Evolutionary conservation across 1,140 invertebrate species (phyloP), one percentile per base, ranked within the genome.

Genomic region (Bemisia tabaci): DNA sequence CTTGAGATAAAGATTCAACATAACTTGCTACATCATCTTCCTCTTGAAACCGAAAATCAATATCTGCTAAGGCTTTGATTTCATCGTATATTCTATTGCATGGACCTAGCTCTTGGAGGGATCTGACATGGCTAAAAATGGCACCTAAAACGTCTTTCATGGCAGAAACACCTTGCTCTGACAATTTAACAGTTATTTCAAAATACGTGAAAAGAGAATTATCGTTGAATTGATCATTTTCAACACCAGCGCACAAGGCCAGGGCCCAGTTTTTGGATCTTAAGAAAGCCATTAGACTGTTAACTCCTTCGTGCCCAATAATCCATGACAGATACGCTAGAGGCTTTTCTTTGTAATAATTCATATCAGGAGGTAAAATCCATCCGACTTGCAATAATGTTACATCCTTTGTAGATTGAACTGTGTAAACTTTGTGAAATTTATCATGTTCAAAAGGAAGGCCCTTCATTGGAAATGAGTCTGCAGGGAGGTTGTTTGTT

Each of bases 261-360:
- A 94, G 77, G 1, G 87, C 91, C 91, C 92, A 95, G 26, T 92
- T 85, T 78, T 87, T 89, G 63, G 86, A 84, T 67, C 89, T 85
- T 27, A 97, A 79, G 73, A 90, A 91, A 48, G 89, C 89, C 0
- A 94, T 82, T 12, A 97, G 77, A 71, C 91, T 93, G 24, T 92
- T 92, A 71, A 86, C 84, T 1, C 93, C 93, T 78, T 96, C 92
- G 75, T 96, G 89, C 0, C 91, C 93, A 2, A 96, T 77, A 2
- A 96, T 76, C 77, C 87, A 91, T 0, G 88, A 86, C 0, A 96
- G 74, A 71, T 94, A 93, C 61, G 88, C 80, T 67, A 89, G 81
- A 0, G 90, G 88, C 77, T 92, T 92, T 26, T 80, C 82, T 75
- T 84, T 84, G 74, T 93, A 94, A 22, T 86, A 79, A 60, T 86